Base-by-base conservation (phyloP, 2,888 invertebrate species). In the Ptychoptera albimana region DNA sequence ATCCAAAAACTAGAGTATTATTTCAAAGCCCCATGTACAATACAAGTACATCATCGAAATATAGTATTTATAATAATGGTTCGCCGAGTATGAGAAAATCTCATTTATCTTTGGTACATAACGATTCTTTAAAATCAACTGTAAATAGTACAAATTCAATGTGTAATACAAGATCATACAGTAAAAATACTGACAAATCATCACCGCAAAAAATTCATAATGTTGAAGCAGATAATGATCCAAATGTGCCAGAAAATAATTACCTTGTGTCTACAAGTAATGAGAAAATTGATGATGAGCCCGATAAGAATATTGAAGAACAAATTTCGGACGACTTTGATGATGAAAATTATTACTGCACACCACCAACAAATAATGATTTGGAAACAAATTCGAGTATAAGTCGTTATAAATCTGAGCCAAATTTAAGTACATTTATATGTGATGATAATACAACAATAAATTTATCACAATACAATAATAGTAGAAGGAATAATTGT, bases 361-460 rank as follows among this genome's bases (percentile, higher is more conserved):
- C 8, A 32, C n/a, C 30, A 40, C 31, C 32, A 10, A 32, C 32
- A 32, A 8, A 4, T 14, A 32, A 40, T 34, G 16, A 40, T 15
- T 15, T 15, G 10, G n/a, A 39, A 30, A 15, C 9, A 9, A 32
- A 40, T 40, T 39, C 58, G 6, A 56, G 58, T 1, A 34, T 49
- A 14, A 54, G 53, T 30, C 52, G 56, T 38, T 62, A 59, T 49
- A 63, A 61, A 51, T 64, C 64, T 1, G 62, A 63, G 50, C 63
- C 64, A 42, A 61, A 65, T 57, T 50, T 64, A n/a, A 58, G 55
- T 49, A 49, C 12, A 23, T 7, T 35, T 7, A 7, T 23, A 2
- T 11, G 23, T n/a, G 41, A 34, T 13, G 23, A 30, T n/a, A 12
- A 12, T 15, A 4, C 23, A 23, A 23, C 23, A 23, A 23, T 23